A percentile compares a stretch with the other conserved stretches of the same genome.
These are phyloP conservation scores for Furcifer pardalis DNA, from an alignment of 2,797 vertebrate species.

Conservation along the genomic window DNA sequence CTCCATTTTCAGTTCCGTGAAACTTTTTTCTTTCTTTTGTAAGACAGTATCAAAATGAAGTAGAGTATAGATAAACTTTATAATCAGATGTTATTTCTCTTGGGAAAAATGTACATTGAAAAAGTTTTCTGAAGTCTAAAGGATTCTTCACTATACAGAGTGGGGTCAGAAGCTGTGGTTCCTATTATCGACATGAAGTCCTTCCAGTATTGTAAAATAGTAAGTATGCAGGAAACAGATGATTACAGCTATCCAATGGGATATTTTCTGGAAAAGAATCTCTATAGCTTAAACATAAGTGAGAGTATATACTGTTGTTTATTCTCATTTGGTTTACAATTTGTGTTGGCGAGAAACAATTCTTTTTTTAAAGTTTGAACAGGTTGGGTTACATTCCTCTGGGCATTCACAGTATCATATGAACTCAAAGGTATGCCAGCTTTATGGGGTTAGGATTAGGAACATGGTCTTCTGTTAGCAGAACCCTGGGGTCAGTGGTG, in stretches of 20 bases:
- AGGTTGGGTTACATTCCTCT: too few species aligned
- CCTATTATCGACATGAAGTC: neutral
- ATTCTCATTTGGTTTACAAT: neutral
- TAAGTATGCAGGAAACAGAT: constrained; percentile 7
- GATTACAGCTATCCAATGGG: neutral
- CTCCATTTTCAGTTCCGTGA: neutral
- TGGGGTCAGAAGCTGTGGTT: too few species aligned
- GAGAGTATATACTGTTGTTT: neutral
- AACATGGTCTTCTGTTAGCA: too few species aligned
- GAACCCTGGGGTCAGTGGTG: too few species aligned
- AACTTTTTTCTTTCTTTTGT: neutral
- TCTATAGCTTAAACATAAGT: constrained; percentile 16
- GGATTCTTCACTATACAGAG: neutral
- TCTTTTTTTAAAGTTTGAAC: too few species aligned
- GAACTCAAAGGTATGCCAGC: too few species aligned
- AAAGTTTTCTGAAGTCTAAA: constrained; percentile 28
- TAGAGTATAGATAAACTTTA: neutral
- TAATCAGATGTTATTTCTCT: constrained; percentile 35
- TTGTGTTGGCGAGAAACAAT: too few species aligned
- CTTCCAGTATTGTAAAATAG: constrained; percentile 34
- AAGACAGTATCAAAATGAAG: neutral
- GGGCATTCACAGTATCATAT: too few species aligned
- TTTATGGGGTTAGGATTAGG: too few species aligned
- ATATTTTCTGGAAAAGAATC: constrained; percentile 2
- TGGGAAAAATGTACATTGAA: neutral